phyloP scores from a whole-genome alignment of 1,140 invertebrate genomes.

The Steinernema khuongi region DNA sequence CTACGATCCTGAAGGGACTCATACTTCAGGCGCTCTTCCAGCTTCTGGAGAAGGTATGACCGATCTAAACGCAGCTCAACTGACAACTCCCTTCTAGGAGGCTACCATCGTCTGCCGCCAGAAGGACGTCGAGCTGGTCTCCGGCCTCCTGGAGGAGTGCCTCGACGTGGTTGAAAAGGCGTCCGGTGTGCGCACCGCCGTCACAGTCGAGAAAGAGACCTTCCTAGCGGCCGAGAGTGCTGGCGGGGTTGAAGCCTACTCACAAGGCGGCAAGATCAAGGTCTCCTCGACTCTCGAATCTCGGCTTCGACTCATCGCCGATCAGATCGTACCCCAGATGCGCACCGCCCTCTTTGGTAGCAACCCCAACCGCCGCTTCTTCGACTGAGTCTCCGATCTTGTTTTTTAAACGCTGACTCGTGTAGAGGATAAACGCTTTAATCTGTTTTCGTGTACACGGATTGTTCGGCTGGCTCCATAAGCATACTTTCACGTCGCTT shows the following conservation, averaged over 20 bases:
- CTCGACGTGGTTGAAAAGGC: background rate
- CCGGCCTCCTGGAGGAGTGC: background rate
- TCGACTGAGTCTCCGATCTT: background rate
- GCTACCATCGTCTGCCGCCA: background rate
- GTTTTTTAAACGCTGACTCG: background rate
- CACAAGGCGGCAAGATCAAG: background rate
- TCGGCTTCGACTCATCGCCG: background rate
- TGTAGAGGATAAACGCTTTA: slow-evolving; percentile 2
- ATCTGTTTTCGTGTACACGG: background rate
- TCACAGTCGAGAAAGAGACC: background rate
- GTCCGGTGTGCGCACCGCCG: background rate
- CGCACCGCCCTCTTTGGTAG: background rate
- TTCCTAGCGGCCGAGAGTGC: background rate
- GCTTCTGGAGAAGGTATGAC: background rate
- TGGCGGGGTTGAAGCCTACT: background rate
- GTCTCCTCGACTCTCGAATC: background rate
- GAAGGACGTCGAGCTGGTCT: background rate
- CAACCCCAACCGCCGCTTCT: slow-evolving; percentile 4
- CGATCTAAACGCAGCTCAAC: background rate
- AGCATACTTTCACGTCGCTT: no score
- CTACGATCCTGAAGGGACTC: background rate
- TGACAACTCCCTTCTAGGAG: background rate
- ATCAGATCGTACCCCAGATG: background rate
- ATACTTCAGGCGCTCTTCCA: background rate
- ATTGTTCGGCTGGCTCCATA: no score